Base-by-base conservation (phyloP, 2,113 vertebrate genomes). In the Pachycephala philippinensis region DNA sequence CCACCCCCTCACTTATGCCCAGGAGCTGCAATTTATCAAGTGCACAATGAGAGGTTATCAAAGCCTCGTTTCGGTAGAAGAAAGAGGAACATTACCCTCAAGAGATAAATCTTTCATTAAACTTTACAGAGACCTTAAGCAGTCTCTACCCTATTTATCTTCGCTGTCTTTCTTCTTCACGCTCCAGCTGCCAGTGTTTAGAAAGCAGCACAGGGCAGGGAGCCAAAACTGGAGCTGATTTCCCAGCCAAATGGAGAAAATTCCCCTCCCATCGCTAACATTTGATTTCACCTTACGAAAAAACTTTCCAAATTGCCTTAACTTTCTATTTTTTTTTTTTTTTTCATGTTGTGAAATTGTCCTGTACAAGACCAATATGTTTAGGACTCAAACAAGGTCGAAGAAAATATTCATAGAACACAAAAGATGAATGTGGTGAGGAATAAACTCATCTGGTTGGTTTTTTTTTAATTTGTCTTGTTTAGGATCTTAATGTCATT, bases 21-120 rank as follows among this genome's bases (percentile, higher is more conserved):
- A 65, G 66, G 77, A 96, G 90, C 84, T 89, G 57, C 61, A 89
- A 98, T 98, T 97, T 92, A 97, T 98, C 97, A 97, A 96, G 95
- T 40, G 53, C 94, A 94, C 93, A 97, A 98, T 94, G 92, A 98
- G 97, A 96, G 94, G 96, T 98, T 97, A 98, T 98, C 97, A 98
- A 97, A 97, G 89, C 84, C 96, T 96, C 94, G 68, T 96, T 97
- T 97, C 91, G 57, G 78, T 37, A 71, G 96, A 92, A 97, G 95
- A 97, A 98, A 95, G 93, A 95, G 68, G 97, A 97, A 95, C 96
- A 81, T 98, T 96, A 94, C 94, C 95, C 97, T 97, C 93, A 44
- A 94, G 96, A 98, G 97, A 98, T 96, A 98, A 98, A 98, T 97
- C 95, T 98, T 97, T 95, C 97, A 97, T 97, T 97, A 98, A 98